phyloP scores from a whole-genome alignment of 1,140 invertebrate genomes.

The Homarus americanus region DNA sequence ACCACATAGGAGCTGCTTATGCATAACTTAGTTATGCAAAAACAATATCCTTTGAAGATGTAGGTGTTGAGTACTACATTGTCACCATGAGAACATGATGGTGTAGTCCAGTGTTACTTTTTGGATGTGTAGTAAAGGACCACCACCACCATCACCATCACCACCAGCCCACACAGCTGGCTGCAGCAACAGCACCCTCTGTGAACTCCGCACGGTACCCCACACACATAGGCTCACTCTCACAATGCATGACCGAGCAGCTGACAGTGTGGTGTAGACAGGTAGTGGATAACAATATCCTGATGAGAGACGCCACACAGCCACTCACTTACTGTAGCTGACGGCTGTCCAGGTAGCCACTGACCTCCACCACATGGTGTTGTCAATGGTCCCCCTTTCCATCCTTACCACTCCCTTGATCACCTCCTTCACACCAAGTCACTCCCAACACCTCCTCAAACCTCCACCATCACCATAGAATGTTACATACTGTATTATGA shows the following conservation, averaged over 20 bases:
- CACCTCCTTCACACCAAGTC: conserved; percentile 7
- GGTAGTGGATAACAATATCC: conserved; percentile 21
- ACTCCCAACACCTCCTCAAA: conserved; percentile 17
- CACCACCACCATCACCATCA: conserved; percentile 40
- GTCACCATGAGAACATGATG: not conserved
- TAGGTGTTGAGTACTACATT: not conserved
- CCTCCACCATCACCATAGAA: conserved; percentile 33
- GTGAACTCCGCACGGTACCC: conserved; percentile 28
- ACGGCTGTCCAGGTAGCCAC: conserved; percentile 17
- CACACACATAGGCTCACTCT: conserved; percentile 45
- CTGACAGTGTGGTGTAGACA: conserved; percentile 47
- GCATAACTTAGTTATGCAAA: not conserved
- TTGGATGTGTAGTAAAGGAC: conserved; percentile 22
- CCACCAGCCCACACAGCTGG: not conserved
- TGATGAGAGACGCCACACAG: conserved; percentile 17
- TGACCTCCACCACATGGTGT: conserved; percentile 13
- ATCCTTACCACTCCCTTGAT: conserved; percentile 9
- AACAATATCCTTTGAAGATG: not conserved
- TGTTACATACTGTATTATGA: conserved; percentile 14
- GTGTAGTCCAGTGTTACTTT: not conserved
- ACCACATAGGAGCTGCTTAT: not conserved
- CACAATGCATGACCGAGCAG: conserved; percentile 42
- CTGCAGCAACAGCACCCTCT: conserved; percentile 20
- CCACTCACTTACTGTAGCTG: conserved; percentile 12
- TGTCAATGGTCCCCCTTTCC: conserved; percentile 6